phyloP scores from a whole-genome alignment of 30 jellyfish, hydroid and myxozoan genomes.

The Aurelia aurita complex sp. Pacific region DNA sequence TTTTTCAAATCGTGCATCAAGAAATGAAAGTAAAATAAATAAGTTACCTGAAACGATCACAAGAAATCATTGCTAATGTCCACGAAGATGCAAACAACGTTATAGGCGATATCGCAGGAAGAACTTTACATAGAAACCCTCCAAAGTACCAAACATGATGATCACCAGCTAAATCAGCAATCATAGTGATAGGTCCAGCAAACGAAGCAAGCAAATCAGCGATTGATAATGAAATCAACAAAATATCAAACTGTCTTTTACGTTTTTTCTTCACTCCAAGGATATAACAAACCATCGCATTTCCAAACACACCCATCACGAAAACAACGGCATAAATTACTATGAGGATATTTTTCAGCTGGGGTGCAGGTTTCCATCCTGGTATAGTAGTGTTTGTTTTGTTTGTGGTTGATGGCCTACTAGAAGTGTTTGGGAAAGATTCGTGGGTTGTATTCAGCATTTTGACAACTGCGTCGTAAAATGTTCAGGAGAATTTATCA shows the following conservation, averaged over 20 bases:
- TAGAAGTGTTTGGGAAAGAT: too few species aligned
- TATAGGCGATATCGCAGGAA: slow-evolving; percentile 53
- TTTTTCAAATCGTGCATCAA: neutral
- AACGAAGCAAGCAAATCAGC: slow-evolving; percentile 48
- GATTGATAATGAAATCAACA: slow-evolving; percentile 33
- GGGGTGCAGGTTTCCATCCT: slow-evolving; percentile 22
- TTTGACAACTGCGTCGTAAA: too few species aligned
- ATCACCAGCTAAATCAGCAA: slow-evolving; percentile 55
- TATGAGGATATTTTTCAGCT: slow-evolving; percentile 9
- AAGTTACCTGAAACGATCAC: slow-evolving; percentile 47
- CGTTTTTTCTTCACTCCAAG: slow-evolving; percentile 47
- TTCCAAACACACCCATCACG: slow-evolving; percentile 37
- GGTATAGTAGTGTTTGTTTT: neutral
- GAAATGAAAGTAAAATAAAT: neutral
- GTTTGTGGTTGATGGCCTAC: too few species aligned
- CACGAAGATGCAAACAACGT: slow-evolving; percentile 57
- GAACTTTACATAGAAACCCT: slow-evolving; percentile 26
- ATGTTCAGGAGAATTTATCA: too few species aligned
- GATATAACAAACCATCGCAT: slow-evolving; percentile 33
- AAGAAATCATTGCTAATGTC: slow-evolving; percentile 51
- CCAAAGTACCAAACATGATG: slow-evolving; percentile 47
- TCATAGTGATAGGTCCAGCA: slow-evolving; percentile 48
- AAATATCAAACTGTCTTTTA: slow-evolving; percentile 26
- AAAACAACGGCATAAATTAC: slow-evolving; percentile 13
- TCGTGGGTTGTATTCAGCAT: too few species aligned